Evolutionary conservation across 2,113 vertebrate genomes (phyloP).

Genomic region (Pleuronectes platessa): DNA sequence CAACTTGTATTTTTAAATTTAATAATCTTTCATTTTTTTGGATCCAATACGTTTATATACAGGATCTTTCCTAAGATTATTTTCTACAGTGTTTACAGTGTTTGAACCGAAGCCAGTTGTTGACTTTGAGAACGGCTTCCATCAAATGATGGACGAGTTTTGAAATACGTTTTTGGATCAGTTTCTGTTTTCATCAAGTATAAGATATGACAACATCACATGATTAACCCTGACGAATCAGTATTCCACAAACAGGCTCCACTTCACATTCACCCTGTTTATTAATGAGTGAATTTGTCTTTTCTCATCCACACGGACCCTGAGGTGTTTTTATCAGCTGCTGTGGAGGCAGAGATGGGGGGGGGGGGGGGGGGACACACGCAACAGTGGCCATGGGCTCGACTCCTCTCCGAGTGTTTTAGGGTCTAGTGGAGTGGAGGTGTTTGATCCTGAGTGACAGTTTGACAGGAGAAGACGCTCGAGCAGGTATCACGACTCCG

Average conservation of each 20-base stretch:
- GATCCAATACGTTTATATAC: too few species aligned
- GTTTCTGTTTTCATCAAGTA: too few species aligned
- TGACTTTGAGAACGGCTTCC: too few species aligned
- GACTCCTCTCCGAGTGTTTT: background rate
- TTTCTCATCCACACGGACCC: background rate
- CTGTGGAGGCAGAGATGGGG: background rate
- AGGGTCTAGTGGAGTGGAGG: background rate
- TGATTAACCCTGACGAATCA: background rate
- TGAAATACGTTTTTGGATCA: too few species aligned
- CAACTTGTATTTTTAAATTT: too few species aligned
- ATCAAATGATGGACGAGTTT: too few species aligned
- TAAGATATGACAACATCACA: slow-evolving; percentile 1
- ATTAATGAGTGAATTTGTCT: background rate
- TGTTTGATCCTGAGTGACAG: background rate
- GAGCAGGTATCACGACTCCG: too few species aligned
- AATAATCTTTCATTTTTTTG: too few species aligned
- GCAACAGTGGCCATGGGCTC: background rate
- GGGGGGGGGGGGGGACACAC: background rate
- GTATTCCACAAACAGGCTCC: too few species aligned
- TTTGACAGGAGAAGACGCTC: background rate
- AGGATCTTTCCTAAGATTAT: too few species aligned
- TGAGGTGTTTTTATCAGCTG: slow-evolving; percentile 10
- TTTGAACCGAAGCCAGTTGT: too few species aligned
- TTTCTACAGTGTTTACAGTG: too few species aligned
- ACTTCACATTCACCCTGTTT: background rate